These are phyloP conservation scores for Teleogryllus occipitalis DNA, from an alignment of 1,140 invertebrate genomes.

Conservation along the genomic window DNA sequence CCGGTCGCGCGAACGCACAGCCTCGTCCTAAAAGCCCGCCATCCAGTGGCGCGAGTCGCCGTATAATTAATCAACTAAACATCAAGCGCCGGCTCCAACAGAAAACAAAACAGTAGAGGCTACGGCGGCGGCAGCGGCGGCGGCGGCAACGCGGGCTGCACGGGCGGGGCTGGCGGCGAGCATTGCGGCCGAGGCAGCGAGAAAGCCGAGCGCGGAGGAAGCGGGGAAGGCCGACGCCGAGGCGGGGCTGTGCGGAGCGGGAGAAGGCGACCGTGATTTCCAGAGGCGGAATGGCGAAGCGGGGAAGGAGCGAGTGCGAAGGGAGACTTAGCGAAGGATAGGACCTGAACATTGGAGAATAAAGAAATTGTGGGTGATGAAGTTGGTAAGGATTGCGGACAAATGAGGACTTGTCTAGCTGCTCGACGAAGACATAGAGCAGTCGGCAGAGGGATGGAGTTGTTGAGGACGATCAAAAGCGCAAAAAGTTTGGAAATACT, in stretches of 20 bases:
- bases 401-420: too few relatives aligned
- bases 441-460: too few relatives aligned
- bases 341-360: too few relatives aligned
- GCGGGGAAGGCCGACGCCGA: background rate
- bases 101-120: background rate
- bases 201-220: background rate
- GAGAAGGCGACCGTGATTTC: background rate
- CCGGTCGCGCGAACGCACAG: background rate
- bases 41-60: background rate
- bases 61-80: background rate
- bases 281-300: too few relatives aligned
- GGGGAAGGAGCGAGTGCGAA: too few relatives aligned
- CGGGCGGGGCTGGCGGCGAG: too few relatives aligned
- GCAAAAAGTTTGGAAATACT: too few relatives aligned
- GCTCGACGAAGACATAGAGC: too few relatives aligned
- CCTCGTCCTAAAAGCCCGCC: background rate
- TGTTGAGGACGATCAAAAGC: too few relatives aligned
- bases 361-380: too few relatives aligned
- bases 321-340: too few relatives aligned
- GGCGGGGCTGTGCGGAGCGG: background rate
- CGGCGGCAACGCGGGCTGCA: background rate
- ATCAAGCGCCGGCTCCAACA: background rate
- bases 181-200: background rate
- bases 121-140: background rate
- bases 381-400: too few relatives aligned